Conservation (phyloP, 2,888 invertebrate species). For the Scrobipalpa atriplicella region DNA sequence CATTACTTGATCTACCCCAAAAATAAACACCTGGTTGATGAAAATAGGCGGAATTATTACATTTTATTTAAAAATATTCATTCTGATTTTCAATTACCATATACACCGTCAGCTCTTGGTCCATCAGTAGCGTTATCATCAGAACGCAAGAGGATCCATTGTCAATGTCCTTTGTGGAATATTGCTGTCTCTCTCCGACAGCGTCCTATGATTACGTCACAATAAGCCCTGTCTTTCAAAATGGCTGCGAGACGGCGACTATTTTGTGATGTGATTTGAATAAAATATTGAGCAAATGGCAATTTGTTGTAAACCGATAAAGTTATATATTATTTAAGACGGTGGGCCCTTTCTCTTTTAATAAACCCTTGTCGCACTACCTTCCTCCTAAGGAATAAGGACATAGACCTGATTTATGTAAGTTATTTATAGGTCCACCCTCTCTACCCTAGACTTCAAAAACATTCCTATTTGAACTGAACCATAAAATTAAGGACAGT, state of each 20-base stretch:
- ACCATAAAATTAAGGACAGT: background rate
- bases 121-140: background rate
- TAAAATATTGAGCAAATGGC: background rate
- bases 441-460: too few species aligned
- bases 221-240: background rate
- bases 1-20: too few species aligned
- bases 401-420: conserved; percentile 46
- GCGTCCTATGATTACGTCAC: background rate
- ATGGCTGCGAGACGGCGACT: background rate
- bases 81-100: background rate
- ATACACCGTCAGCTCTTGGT: background rate
- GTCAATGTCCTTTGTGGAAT: conserved; percentile 8
- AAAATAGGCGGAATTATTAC: too few species aligned
- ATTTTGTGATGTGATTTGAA: background rate
- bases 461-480: background rate
- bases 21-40: too few species aligned
- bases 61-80: background rate
- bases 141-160: conserved; percentile 7
- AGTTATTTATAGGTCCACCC: too few species aligned
- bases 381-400: too few species aligned
- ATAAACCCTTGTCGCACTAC: too few species aligned
- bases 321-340: too few species aligned
- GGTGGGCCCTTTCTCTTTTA: too few species aligned
- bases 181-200: background rate
- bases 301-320: too few species aligned